Evolutionary conservation across 1,140 invertebrate species (phyloP).

Genomic region (Lordiphosa mommai): DNA sequence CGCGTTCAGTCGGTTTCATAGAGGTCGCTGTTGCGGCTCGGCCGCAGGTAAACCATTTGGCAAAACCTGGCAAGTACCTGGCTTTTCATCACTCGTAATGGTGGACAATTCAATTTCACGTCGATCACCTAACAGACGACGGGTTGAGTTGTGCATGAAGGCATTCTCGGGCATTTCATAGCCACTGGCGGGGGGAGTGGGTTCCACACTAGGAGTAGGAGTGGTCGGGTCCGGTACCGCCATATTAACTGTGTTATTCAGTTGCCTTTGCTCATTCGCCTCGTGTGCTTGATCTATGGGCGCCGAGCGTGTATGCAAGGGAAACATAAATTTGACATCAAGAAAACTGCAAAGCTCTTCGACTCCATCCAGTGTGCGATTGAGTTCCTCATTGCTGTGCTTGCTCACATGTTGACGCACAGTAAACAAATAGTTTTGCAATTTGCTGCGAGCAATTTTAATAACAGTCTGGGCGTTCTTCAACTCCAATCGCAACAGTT

Average conservation of each 20-base stretch:
- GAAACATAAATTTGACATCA: constrained; percentile 65
- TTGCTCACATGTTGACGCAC: constrained; percentile 67
- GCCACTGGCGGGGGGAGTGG: background rate
- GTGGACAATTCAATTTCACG: constrained; percentile 69
- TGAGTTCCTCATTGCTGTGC: constrained; percentile 58
- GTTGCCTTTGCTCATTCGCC: constrained; percentile 67
- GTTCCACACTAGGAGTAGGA: background rate
- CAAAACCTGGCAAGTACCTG: constrained; percentile 22
- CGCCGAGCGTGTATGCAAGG: constrained; percentile 39
- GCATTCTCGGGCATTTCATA: constrained; percentile 70
- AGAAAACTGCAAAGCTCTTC: constrained; percentile 79
- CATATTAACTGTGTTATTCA: constrained; percentile 13
- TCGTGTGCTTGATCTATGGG: constrained; percentile 75
- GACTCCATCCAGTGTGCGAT: constrained; percentile 79
- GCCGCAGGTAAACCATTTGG: constrained; percentile 60
- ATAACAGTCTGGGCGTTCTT: constrained; percentile 79
- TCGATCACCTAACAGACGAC: constrained; percentile 49
- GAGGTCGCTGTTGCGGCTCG: constrained; percentile 53
- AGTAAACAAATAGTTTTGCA: constrained; percentile 72
- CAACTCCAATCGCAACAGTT: constrained; percentile 74
- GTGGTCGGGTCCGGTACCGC: background rate
- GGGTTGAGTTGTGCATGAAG: constrained; percentile 61
- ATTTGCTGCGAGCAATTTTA: constrained; percentile 73
- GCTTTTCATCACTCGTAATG: constrained; percentile 62
- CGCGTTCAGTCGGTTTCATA: constrained; percentile 46